Percentiles rank a stretch among this genome's conserved stretches.
Evolutionary conservation across 1,140 invertebrate species (phyloP).

Genomic region (Tachypleus tridentatus): DNA sequence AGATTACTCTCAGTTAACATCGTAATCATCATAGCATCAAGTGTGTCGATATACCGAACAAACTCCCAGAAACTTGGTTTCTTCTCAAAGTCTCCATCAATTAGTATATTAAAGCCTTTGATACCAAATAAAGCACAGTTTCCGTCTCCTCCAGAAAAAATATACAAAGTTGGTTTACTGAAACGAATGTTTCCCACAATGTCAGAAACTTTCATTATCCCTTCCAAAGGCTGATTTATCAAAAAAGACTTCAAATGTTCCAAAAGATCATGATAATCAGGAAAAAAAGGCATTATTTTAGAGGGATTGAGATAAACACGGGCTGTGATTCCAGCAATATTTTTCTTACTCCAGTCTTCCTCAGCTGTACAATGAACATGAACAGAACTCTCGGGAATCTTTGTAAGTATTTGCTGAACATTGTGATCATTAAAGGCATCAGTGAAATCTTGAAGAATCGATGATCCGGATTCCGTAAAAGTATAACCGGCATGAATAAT

Average conservation of each 20-base stretch:
- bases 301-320: conserved; percentile 55
- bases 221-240: conserved; percentile 45
- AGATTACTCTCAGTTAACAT: conserved; percentile 83
- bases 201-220: conserved; percentile 78
- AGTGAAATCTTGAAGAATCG: conserved; percentile 91
- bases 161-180: conserved; percentile 88
- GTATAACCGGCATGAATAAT: conserved; percentile 92
- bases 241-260: conserved; percentile 36
- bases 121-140: conserved; percentile 94
- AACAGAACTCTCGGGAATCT: conserved; percentile 68
- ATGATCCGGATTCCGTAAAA: conserved; percentile 80
- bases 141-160: conserved; percentile 92
- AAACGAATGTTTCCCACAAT: conserved; percentile 94
- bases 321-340: conserved; percentile 55
- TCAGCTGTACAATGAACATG: conserved; percentile 72
- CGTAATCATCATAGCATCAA: conserved; percentile 87
- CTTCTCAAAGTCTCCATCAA: conserved; percentile 86
- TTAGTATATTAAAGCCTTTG: conserved; percentile 93
- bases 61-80: conserved; percentile 97
- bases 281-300: conserved; percentile 58
- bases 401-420: conserved; percentile 74
- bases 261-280: conserved; percentile 57
- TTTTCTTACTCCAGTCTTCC: conserved; percentile 64
- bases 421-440: conserved; percentile 84
- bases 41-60: conserved; percentile 77